Evolutionary conservation across 2,113 vertebrate genomes (phyloP), one percentile per base, ranked within the genome.

Genomic region (Balaeniceps rex): DNA sequence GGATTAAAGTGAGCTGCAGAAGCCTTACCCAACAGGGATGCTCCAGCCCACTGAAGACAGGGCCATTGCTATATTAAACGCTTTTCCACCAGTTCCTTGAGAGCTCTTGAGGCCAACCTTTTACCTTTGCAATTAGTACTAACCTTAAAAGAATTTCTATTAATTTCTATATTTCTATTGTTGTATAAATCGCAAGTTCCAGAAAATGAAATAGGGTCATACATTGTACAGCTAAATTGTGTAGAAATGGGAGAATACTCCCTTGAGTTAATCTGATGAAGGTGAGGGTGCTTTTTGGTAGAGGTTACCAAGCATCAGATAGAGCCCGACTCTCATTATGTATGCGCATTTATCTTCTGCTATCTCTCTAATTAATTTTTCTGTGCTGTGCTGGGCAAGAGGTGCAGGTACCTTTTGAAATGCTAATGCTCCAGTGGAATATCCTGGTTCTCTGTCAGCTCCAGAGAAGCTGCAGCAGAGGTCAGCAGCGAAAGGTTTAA

Each of bases 361-460:
- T 92, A 1, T 78, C 77, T 94, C 64, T 88, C 64, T 93, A 94
- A 95, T 95, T 95, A 94, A 88, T 94, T 64, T 64, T 83, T 38
- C 51, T 55, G 51, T 61, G 52, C 74, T 84, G 70, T 49, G 61
- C 84, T 60, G 78, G 66, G 57, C 79, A 61, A 63, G 68, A 93
- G 76, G 60, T 66, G n/a, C 66, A 34, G 88, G 40, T 89, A 52
- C 60, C 70, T 94, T 96, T 93, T 97, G 92, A 97, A 95, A 95
- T 97, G 89, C 68, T 94, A 90, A 90, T 88, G 16, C 11, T 83
- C n/a, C 3, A 1, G 33, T 69, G 23, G 49, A 94, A 52, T 64
- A 74, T 65, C 46, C n/a, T 40, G 61, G 33, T 95, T 81, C 49
- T 61, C 40, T 80, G 51, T 66, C 54, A 85, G n/a, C 72, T 78